A percentile compares a stretch with the other conserved stretches of the same genome.
Evolutionary conservation across 2,113 vertebrate species (phyloP).

Genomic region (Diphyllodes magnificus): DNA sequence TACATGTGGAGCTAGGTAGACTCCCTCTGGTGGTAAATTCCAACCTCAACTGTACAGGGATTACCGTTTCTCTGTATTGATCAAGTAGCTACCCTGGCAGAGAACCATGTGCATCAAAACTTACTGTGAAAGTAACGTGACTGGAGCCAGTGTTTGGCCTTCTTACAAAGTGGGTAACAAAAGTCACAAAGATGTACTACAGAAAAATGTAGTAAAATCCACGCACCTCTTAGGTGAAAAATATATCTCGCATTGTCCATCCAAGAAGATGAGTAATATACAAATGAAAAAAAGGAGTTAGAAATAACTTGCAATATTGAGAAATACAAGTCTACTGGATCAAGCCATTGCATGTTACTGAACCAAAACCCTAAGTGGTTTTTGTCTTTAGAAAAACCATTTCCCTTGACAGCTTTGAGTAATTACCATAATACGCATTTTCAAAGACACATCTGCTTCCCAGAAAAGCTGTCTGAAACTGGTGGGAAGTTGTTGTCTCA

Average conservation of each 20-base stretch:
- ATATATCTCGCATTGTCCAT: fast-evolving
- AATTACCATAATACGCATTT: background rate
- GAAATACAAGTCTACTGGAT: background rate
- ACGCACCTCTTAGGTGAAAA: background rate
- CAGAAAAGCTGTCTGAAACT: background rate
- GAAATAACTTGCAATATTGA: background rate
- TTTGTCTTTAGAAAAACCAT: background rate
- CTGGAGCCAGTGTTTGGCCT: background rate
- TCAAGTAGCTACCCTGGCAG: background rate
- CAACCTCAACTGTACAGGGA: background rate
- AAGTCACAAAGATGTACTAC: background rate
- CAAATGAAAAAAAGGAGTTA: fast-evolving
- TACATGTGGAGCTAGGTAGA: background rate
- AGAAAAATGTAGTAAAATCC: background rate
- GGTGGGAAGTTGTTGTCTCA: background rate
- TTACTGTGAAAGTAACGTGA: background rate
- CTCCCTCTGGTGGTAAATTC: background rate
- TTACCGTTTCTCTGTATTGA: background rate
- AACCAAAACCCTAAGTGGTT: background rate
- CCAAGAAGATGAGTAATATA: background rate
- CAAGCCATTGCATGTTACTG: background rate
- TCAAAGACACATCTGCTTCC: background rate
- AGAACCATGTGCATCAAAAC: background rate
- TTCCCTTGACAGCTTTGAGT: background rate
- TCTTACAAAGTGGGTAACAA: background rate